Evolutionary conservation across 2,888 invertebrate genomes (phyloP).

Genomic region (Lypha dubia): DNA sequence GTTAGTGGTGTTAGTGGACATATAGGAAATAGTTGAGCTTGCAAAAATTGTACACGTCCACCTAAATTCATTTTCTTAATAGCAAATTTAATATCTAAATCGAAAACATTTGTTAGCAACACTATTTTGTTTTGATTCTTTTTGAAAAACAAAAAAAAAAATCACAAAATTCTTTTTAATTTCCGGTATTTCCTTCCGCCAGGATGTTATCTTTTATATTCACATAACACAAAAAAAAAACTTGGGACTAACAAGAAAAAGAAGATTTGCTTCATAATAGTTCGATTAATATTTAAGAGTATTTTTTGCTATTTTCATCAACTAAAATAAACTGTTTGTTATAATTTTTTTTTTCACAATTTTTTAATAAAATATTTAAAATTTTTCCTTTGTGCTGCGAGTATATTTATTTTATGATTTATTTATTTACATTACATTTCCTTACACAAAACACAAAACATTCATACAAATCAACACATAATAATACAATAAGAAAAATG

Average conservation of each 20-base stretch:
- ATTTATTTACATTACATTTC: neutral
- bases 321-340: neutral
- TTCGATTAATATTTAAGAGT: conserved; percentile 22
- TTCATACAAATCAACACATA: conserved; percentile 53
- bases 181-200: conserved; percentile 44
- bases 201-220: conserved; percentile 23
- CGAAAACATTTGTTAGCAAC: conserved; percentile 8
- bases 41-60: conserved; percentile 82
- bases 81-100: conserved; percentile 9
- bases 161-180: conserved; percentile 43
- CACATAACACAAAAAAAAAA: neutral
- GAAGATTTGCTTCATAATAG: neutral
- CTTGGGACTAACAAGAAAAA: conserved; percentile 20
- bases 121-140: conserved; percentile 21
- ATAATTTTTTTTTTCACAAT: conserved; percentile 41
- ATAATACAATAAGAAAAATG: conserved; percentile 1
- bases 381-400: conserved; percentile 3
- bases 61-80: conserved; percentile 61
- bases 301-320: conserved; percentile 16
- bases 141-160: conserved; percentile 41
- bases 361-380: conserved; percentile 49
- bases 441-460: conserved; percentile 16
- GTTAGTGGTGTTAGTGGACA: conserved; percentile 79
- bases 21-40: conserved; percentile 83
- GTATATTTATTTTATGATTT: conserved; percentile 17